Conservation (phyloP, 2,888 invertebrate species). For the Nomada ferruginata region DNA sequence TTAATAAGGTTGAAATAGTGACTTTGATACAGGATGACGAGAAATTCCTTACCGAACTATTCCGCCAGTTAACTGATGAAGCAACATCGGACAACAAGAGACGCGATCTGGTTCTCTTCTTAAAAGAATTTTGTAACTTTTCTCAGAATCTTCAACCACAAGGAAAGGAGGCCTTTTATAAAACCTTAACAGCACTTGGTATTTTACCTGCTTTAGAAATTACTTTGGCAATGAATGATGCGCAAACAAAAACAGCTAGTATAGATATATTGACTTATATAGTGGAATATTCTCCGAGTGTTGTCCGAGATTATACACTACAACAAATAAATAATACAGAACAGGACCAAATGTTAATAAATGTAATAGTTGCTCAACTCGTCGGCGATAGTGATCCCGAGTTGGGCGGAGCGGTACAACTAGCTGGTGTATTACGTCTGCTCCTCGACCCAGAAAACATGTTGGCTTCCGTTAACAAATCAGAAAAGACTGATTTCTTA, state of each 20-base stretch:
- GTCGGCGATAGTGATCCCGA: slow-evolving; percentile 98
- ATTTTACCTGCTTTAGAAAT: slow-evolving; percentile 95
- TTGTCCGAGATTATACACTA: slow-evolving; percentile 98
- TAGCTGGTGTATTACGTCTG: slow-evolving; percentile 96
- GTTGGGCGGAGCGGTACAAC: slow-evolving; percentile 97
- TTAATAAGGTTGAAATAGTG: slow-evolving; percentile 99
- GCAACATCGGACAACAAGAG: slow-evolving; percentile 93
- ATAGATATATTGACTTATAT: slow-evolving; percentile 99
- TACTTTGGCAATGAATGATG: slow-evolving; percentile 95
- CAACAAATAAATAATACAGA: slow-evolving; percentile 96
- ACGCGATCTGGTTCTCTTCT: slow-evolving; percentile 97
- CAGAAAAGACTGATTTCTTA: slow-evolving; percentile 99
- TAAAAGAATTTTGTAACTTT: slow-evolving; percentile 99
- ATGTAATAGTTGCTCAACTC: slow-evolving; percentile 99
- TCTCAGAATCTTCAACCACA: slow-evolving; percentile 99
- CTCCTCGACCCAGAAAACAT: slow-evolving; percentile 99
- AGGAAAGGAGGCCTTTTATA: slow-evolving; percentile 98
- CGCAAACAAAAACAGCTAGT: slow-evolving; percentile 97
- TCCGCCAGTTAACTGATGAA: slow-evolving; percentile 95
- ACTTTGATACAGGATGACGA: slow-evolving; percentile 99
- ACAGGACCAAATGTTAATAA: slow-evolving; percentile 97
- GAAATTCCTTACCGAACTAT: slow-evolving; percentile 97
- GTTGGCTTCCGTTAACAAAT: slow-evolving; percentile 96
- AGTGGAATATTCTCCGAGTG: slow-evolving; percentile 98
- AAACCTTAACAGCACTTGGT: slow-evolving; percentile 94